phyloP scores from a whole-genome alignment of 2,113 vertebrate genomes.

The Menura novaehollandiae region DNA sequence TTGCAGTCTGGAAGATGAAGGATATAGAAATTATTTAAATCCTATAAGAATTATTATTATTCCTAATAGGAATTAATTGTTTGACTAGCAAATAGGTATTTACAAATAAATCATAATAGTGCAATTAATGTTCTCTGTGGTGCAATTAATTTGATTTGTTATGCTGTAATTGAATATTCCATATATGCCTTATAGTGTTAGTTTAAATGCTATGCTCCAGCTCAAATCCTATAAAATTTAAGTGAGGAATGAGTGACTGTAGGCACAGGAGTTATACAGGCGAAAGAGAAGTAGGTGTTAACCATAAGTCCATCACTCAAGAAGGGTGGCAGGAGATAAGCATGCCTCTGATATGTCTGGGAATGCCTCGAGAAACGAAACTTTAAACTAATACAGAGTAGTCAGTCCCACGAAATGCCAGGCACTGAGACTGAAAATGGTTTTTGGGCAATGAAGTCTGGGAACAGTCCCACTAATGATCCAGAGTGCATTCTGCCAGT shows the following conservation, averaged over 20 bases:
- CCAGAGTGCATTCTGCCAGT: background rate
- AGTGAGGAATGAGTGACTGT: background rate
- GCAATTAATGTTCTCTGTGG: background rate
- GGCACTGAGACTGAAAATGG: background rate
- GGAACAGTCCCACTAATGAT: background rate
- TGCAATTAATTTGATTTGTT: background rate
- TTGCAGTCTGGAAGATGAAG: background rate
- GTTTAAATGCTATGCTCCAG: background rate
- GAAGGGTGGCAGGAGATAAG: background rate
- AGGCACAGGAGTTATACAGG: background rate
- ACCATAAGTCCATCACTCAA: background rate
- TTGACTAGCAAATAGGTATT: background rate
- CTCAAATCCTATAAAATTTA: background rate
- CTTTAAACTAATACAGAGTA: background rate
- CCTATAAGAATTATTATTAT: background rate
- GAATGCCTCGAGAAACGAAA: background rate
- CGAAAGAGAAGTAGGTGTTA: background rate
- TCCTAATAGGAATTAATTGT: background rate
- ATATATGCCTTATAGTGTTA: background rate
- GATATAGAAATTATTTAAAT: background rate
- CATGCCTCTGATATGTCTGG: background rate
- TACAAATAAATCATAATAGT: background rate
- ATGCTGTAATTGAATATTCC: background rate
- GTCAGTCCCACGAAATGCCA: background rate
- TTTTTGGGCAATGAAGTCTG: background rate